Evolutionary conservation across 2,888 invertebrate genomes (phyloP), one percentile per base, ranked within the genome.

Genomic region (Cerceris ruficornis): DNA sequence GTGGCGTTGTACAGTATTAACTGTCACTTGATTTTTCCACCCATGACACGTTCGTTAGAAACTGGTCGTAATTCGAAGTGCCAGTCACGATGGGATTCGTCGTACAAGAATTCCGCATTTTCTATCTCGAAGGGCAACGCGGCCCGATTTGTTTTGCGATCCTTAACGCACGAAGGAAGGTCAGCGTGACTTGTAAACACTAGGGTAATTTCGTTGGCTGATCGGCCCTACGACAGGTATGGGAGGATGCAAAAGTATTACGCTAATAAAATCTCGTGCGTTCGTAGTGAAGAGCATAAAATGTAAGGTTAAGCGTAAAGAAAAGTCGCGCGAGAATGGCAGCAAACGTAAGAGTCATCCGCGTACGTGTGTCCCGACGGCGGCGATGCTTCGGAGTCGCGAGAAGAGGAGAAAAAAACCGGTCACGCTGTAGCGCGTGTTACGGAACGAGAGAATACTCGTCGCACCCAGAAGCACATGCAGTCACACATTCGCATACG

Each of bases 281-380:
- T 28, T 28, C 28, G 28, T 28, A 28, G 28, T 2, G 28, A 28
- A 28, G 4, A 28, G 28, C 28, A 28, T 28, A 28, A 28, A 7
- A 57, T 57, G 17, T 39, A 4, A 43, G 15, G 28, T 15, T 28
- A 46, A 11, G 15, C 61, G 61, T 17, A 54, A 49, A 2, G 9
- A 64, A 60, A 59, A 55, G 17, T 50, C 1, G 2, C 43, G 14
- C 14, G 17, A 43, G 42, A 69, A 64, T 14, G 55, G 55, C 9
- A 13, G 13, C 15, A 55, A 42, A 7, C 9, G 43, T 43, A 55
- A n/a, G 46, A 28, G 17, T 41, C 59, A 64, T 49, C 55, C 52
- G 59, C 70, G 64, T 46, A 28, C 68, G 75, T 50, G 61, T 60
- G 64, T 80, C 79, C 80, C 80, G 75, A 70, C 80, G 80, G 79